These are phyloP conservation scores for Parnassius orleans DNA, from an alignment of 2,888 invertebrate species.

Conservation along the genomic window DNA sequence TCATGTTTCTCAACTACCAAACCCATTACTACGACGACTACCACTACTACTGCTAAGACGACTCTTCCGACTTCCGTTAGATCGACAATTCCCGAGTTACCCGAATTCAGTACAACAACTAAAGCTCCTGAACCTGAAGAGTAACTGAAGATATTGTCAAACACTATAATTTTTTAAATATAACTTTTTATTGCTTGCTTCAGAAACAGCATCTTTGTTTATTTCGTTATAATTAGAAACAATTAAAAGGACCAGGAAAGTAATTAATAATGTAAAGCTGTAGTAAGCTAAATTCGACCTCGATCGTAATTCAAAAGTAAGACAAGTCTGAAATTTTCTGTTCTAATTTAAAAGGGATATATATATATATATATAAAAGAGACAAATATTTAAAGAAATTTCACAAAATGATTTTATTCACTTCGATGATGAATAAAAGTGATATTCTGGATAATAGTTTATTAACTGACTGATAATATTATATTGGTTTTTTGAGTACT, in stretches of 20 bases:
- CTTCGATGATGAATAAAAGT: too few species aligned
- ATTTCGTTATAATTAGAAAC: too few species aligned
- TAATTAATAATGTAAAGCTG: not conserved
- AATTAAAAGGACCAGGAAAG: not conserved
- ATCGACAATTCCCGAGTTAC: constrained; percentile 5
- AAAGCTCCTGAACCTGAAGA: not conserved
- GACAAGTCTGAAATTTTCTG: not conserved
- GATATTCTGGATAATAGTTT: too few species aligned
- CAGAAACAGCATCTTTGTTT: too few species aligned
- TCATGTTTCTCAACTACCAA: constrained; percentile 17
- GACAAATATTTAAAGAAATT: too few species aligned
- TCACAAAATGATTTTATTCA: too few species aligned
- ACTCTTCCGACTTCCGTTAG: constrained; percentile 12
- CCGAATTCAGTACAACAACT: not conserved
- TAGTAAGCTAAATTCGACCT: not conserved
- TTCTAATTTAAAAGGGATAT: too few species aligned
- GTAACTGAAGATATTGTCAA: not conserved
- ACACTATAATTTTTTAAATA: not conserved
- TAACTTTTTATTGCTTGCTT: not conserved
- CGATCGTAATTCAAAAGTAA: not conserved
- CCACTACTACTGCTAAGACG: constrained; percentile 8
- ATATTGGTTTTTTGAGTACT: too few species aligned
- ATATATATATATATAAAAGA: too few species aligned
- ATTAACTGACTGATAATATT: too few species aligned
- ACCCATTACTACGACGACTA: not conserved